Percentiles rank a stretch among this genome's conserved stretches.
These are phyloP conservation scores for Sinella curviseta DNA, from an alignment of 1,140 invertebrate species.

Conservation along the genomic window DNA sequence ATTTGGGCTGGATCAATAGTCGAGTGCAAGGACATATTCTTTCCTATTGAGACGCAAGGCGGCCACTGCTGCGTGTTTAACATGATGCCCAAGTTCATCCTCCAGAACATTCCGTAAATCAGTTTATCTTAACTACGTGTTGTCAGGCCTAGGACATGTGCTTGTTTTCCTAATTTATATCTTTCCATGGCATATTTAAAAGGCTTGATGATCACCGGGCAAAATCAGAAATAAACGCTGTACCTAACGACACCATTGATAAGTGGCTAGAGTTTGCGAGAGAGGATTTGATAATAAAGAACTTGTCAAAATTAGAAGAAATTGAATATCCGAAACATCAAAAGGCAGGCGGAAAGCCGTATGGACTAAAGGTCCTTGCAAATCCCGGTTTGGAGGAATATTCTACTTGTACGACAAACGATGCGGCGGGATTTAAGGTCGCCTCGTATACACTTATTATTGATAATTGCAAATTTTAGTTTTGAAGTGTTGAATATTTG, in stretches of 20 bases:
- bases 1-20: background rate
- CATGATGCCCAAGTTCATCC: background rate
- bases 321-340: background rate
- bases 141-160: too few species aligned
- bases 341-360: conserved; percentile 1
- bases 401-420: conserved; percentile 42
- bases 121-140: background rate
- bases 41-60: background rate
- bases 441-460: conserved; percentile 33
- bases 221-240: background rate
- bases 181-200: too few species aligned
- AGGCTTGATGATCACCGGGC: background rate
- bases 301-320: background rate
- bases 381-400: conserved; percentile 43
- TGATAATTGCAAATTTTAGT: background rate
- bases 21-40: background rate
- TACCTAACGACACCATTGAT: background rate
- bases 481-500: background rate
- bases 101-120: background rate
- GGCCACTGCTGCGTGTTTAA: conserved; percentile 21
- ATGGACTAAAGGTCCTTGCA: background rate
- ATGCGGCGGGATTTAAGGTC: conserved; percentile 44
- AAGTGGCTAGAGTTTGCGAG: background rate
- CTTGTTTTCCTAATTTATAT: too few species aligned
- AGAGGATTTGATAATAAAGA: background rate